Evolutionary conservation across 2,888 invertebrate genomes (phyloP), one percentile per base, ranked within the genome.

Genomic region (Prenolepis imparis): DNA sequence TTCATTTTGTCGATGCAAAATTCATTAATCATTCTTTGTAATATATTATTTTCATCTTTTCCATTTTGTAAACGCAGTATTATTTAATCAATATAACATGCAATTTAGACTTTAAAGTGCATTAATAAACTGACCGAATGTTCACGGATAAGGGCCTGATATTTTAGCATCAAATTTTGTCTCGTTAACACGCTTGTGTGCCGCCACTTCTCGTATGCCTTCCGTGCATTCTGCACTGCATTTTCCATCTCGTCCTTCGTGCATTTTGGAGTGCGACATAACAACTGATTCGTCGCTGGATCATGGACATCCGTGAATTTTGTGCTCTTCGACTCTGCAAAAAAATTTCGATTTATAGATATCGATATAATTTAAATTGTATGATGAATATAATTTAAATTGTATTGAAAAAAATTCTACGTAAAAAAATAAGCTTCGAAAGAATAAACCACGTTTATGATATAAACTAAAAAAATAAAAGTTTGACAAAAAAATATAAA

Each of bases 281-380:
- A 96, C 44, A 97, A 95, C 95, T 98, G 96, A 95, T 98, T 98
- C 66, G 98, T 98, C 5, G 98, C 98, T 64, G 99, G 99, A 95
- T 99, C 98, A 89, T 98, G 98, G 12, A 99, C 96, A 92, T 99
- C 99, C 91, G 99, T 98, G 97, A 98, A 99, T 91, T 99, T 97
- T 32, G 95, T 97, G 0, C 99, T 96, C 95, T 99, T 98, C 0
- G 99, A 99, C 86, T 99, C 99, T 85, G 96, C 95, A 87, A 90
- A 84, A 78, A 11, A 36, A 32, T 36, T 70, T 44, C 6, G 8
- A 67, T 1, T 32, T 48, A 44, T 5, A 55, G 39, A 28, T n/a
- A n/a, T 39, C 15, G 2, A 82, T 0, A 28, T 57, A 0, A 41
- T 68, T 28, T 57, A 39, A n/a, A 77, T 67, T 32, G 15, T n/a